These are phyloP conservation scores for Tuta absoluta DNA, from an alignment of 2,888 invertebrate genomes.

Conservation along the genomic window DNA sequence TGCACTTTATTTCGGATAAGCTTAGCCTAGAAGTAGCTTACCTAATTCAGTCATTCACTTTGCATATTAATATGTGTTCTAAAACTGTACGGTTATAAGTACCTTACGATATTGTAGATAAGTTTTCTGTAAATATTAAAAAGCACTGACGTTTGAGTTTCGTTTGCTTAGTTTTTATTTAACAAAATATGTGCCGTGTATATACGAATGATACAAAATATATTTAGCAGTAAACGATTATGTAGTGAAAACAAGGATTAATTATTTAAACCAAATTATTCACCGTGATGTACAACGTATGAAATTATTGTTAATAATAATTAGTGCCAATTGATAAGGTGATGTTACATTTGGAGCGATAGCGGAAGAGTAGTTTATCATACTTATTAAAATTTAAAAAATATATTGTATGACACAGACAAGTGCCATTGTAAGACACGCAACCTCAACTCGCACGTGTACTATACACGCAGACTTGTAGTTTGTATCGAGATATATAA, in stretches of 20 bases:
- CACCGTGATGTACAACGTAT: conserved; percentile 75
- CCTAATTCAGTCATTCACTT: conserved; percentile 17
- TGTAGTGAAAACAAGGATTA: conserved; percentile 47
- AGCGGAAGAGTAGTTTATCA: neutral
- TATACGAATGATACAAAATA: conserved; percentile 69
- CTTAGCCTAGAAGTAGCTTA: neutral
- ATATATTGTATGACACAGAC: neutral
- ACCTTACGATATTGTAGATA: conserved; percentile 65
- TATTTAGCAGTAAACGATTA: conserved; percentile 38
- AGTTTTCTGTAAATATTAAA: conserved; percentile 69
- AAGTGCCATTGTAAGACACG: neutral
- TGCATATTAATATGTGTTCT: conserved; percentile 22
- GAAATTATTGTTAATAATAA: conserved; percentile 50
- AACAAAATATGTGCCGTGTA: conserved; percentile 76
- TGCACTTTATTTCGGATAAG: conserved; percentile 19
- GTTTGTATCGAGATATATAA: too few relatives aligned
- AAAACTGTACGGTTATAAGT: conserved; percentile 53
- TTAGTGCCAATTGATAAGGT: conserved; percentile 68
- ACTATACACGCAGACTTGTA: too few relatives aligned
- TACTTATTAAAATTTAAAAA: neutral
- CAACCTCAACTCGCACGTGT: too few relatives aligned
- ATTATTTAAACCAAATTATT: conserved; percentile 68
- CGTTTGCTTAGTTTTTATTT: conserved; percentile 59
- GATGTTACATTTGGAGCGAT: neutral
- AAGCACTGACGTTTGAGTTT: conserved; percentile 62